Base-by-base conservation (phyloP, 2,113 vertebrate genomes). In the Saccopteryx leptura region DNA sequence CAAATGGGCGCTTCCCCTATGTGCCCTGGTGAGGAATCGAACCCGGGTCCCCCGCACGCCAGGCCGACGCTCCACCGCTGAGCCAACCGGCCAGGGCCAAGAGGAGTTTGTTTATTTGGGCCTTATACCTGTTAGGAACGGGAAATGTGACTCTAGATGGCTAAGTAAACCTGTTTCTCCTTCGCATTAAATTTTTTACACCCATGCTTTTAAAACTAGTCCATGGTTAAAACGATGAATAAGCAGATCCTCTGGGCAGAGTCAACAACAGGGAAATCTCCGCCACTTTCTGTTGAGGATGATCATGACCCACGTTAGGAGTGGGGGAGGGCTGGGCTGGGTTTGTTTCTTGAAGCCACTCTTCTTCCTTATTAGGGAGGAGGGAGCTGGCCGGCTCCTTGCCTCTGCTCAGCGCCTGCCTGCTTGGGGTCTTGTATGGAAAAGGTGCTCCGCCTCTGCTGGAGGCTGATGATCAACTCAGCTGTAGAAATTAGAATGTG, bases 151-250 rank as follows among this genome's bases (percentile, higher is more conserved):
- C 90, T 52, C 95, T 17, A 84, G 46, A 33, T n/a, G 66, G 46
- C 26, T 86, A 72, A 63, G 48, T 69, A 87, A 66, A n/a, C 75
- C 50, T 90, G 72, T 63, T 96, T 93, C 50, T 94, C 12, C 46
- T 92, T 79, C 83, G 28, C 39, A 91, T 88, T 76, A 52, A 91
- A 3, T 83, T 75, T 75, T 86, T 69, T 68, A 92, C 23, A 92
- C 12, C 50, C 9, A 33, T 91, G 60, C 63, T 94, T 96, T 96
- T 80, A 87, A 93, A 95, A 61, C 93, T 79, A 95, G 78, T 39
- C 58, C 5, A 4, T 56, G 78, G 61, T 88, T 94, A 69, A 48
- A 90, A 87, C 78, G 28, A 68, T 48, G 31, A 95, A 63, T 46
- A 54, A 78, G 52, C 50, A 58, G 1, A 82, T 90, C 48, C 82